These are phyloP conservation scores for Phocoena phocoena DNA, from an alignment of 2,113 vertebrate genomes.

Conservation along the genomic window DNA sequence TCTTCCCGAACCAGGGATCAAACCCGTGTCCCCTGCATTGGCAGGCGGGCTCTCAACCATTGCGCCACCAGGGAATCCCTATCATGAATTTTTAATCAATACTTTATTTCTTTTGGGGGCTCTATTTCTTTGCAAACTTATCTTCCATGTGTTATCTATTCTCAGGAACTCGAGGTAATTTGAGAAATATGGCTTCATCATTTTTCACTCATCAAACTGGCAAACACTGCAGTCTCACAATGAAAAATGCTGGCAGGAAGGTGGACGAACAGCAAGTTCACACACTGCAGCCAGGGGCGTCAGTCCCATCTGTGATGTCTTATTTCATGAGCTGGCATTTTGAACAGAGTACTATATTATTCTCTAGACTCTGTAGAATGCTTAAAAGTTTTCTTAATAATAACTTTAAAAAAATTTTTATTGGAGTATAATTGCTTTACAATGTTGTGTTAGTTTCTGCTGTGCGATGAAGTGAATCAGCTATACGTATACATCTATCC, in stretches of 20 bases:
- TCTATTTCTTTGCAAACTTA: conserved; percentile 37
- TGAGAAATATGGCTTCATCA: conserved; percentile 28
- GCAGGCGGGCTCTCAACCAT: too few relatives aligned
- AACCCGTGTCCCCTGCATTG: too few relatives aligned
- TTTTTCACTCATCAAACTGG: conserved; percentile 42
- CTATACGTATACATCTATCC: too few relatives aligned
- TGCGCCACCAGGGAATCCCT: background rate
- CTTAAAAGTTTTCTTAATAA: background rate
- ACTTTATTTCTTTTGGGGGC: background rate
- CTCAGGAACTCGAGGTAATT: background rate
- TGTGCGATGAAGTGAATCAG: too few relatives aligned
- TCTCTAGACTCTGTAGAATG: background rate
- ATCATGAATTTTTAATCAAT: conserved; percentile 42
- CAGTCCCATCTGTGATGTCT: background rate
- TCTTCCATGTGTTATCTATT: background rate
- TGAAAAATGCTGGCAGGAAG: background rate
- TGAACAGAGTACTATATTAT: background rate
- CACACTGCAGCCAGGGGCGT: background rate
- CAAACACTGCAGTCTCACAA: background rate
- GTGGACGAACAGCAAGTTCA: background rate
- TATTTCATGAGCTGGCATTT: background rate
- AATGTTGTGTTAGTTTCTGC: too few relatives aligned
- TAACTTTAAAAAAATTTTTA: background rate
- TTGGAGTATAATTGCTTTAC: too few relatives aligned
- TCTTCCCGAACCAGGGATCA: too few relatives aligned